A percentile compares a stretch with the other conserved stretches of the same genome.
Evolutionary conservation across 2,888 invertebrate genomes (phyloP).

Genomic region (Hypolimnas misippus): DNA sequence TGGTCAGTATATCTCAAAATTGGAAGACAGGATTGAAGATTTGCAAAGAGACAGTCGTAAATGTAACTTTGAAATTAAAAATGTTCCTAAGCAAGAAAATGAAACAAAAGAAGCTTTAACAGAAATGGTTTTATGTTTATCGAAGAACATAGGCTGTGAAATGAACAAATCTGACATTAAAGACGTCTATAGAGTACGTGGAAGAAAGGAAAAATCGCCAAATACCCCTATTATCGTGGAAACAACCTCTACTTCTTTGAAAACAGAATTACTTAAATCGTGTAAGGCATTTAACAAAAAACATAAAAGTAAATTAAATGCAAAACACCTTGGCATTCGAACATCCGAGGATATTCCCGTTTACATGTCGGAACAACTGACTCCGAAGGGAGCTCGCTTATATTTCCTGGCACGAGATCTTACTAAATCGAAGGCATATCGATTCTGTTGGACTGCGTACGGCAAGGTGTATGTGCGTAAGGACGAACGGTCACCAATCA

Average conservation of each 20-base stretch:
- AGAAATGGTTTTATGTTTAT: no score
- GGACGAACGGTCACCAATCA: no score
- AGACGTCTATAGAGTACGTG: no score
- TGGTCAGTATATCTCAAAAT: background rate
- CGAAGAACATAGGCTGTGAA: no score
- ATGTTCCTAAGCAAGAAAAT: no score
- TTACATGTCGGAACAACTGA: no score
- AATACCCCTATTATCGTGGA: constrained; percentile 34
- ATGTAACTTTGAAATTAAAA: no score
- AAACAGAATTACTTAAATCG: constrained; percentile 33
- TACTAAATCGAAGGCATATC: no score
- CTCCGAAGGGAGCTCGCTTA: constrained; percentile 29
- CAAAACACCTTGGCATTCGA: constrained; percentile 37
- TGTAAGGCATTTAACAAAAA: constrained; percentile 36
- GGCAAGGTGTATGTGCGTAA: no score
- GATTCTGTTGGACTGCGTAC: constrained; percentile 37
- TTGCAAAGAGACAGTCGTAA: background rate
- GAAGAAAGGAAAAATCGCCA: constrained; percentile 16
- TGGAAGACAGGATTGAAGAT: background rate
- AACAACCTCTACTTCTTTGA: constrained; percentile 22
- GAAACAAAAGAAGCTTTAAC: no score
- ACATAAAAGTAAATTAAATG: constrained; percentile 34
- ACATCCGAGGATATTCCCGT: constrained; percentile 26
- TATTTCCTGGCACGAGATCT: no score
- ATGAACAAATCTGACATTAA: no score